Conservation (phyloP, 2,113 vertebrate species). For the Cygnus buccinator region DNA sequence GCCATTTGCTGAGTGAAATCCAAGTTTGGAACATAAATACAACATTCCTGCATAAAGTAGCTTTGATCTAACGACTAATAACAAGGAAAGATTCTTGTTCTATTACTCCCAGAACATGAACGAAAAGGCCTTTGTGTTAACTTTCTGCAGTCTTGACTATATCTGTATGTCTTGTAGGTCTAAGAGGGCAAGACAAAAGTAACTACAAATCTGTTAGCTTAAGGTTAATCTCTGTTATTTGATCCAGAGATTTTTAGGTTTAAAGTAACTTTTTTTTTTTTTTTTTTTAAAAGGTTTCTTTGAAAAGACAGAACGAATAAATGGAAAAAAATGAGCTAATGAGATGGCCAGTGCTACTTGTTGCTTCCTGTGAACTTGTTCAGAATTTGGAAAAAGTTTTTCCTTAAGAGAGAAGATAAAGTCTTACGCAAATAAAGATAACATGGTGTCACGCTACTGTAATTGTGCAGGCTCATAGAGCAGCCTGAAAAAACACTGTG, state of each 20-base stretch:
- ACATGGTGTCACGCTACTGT: not conserved
- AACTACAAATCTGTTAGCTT: not conserved
- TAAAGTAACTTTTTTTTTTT: not conserved
- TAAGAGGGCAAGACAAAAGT: conserved; percentile 6
- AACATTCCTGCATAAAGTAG: conserved; percentile 1
- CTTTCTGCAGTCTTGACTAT: conserved; percentile 6
- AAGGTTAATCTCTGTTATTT: not conserved
- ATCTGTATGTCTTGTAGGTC: not conserved
- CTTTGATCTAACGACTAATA: conserved; percentile 49
- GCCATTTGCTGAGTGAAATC: conserved; percentile 20
- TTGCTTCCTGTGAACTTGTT: conserved; percentile 9
- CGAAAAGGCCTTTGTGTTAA: conserved; percentile 2
- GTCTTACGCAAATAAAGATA: conserved; percentile 42
- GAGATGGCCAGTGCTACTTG: not conserved
- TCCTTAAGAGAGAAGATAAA: not conserved
- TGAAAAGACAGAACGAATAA: not conserved
- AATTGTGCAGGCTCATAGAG: not conserved
- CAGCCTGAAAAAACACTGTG: conserved; percentile 22
- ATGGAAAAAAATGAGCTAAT: not conserved
- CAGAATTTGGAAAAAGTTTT: not conserved
- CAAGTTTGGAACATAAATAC: conserved; percentile 29
- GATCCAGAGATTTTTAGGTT: not conserved
- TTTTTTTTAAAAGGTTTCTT: not conserved
- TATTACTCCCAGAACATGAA: conserved; percentile 9
- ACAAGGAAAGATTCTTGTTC: conserved; percentile 7